phyloP scores from a whole-genome alignment of 2,888 invertebrate genomes.

The Odontomyia ornata region DNA sequence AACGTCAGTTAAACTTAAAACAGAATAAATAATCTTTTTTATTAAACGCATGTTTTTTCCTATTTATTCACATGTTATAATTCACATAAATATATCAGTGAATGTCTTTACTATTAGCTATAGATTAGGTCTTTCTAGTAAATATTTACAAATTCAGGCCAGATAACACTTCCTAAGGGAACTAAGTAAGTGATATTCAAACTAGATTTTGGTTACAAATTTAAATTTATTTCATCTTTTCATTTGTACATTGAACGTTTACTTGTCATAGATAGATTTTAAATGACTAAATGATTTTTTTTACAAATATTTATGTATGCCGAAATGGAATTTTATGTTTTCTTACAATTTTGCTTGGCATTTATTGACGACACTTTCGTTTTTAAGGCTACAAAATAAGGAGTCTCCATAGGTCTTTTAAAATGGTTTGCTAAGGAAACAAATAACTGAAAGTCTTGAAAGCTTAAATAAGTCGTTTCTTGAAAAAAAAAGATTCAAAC shows the following conservation, averaged over 20 bases:
- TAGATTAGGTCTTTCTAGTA: neutral
- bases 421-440: too few relatives aligned
- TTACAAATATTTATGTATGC: slow-evolving; percentile 7
- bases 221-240: neutral
- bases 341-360: neutral
- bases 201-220: neutral
- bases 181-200: neutral
- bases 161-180: neutral
- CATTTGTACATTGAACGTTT: neutral
- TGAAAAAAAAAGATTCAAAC: too few relatives aligned
- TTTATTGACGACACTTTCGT: slow-evolving; percentile 24
- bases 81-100: neutral
- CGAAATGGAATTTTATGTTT: slow-evolving; percentile 23
- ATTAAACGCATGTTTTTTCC: too few relatives aligned
- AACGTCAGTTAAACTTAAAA: neutral
- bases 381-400: too few relatives aligned
- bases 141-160: slow-evolving; percentile 16
- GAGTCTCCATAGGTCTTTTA: too few relatives aligned
- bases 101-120: neutral
- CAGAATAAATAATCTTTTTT: too few relatives aligned
- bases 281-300: neutral
- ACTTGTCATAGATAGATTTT: neutral
- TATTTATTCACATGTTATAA: neutral
- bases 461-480: too few relatives aligned
- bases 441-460: too few relatives aligned